phyloP scores from a whole-genome alignment of 2,888 invertebrate species.

The Polydrusus cervinus region DNA sequence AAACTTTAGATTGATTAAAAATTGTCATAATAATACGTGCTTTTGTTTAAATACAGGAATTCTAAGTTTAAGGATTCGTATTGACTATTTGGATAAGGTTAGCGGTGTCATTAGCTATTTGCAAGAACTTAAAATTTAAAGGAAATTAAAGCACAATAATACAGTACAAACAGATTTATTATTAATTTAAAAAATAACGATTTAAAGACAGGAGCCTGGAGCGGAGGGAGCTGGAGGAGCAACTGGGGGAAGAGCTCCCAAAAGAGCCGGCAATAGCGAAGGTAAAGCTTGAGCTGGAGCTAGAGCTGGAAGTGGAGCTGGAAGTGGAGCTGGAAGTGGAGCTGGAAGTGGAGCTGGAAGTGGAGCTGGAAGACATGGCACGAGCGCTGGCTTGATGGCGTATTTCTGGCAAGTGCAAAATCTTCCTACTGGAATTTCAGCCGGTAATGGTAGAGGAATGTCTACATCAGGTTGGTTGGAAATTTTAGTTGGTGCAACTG shows the following conservation, averaged over 20 bases:
- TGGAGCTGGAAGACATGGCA: constrained; percentile 29
- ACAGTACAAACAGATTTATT: constrained; percentile 2
- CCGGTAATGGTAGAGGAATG: constrained; percentile 37
- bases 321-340: constrained; percentile 1
- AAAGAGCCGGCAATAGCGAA: neutral
- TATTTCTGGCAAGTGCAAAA: constrained; percentile 51
- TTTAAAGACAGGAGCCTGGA: neutral
- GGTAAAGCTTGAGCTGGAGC: neutral
- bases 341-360: constrained; percentile 14
- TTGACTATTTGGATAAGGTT: too few species aligned
- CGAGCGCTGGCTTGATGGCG: constrained; percentile 42
- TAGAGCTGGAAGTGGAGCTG: constrained; percentile 3
- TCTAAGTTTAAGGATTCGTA: too few species aligned
- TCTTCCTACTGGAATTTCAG: constrained; percentile 46
- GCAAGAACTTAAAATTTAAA: too few species aligned
- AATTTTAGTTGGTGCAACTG: neutral
- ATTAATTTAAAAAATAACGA: neutral
- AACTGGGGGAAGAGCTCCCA: constrained; percentile 10
- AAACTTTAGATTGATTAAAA: neutral
- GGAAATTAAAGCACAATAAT: too few species aligned
- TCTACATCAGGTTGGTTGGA: constrained; percentile 37
- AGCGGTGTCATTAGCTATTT: too few species aligned
- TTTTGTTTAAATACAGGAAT: neutral
- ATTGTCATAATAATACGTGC: neutral
- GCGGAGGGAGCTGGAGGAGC: constrained; percentile 9